Evolutionary conservation across 92 coral and sea anemone species (phyloP).

Genomic region (Montipora capitata): DNA sequence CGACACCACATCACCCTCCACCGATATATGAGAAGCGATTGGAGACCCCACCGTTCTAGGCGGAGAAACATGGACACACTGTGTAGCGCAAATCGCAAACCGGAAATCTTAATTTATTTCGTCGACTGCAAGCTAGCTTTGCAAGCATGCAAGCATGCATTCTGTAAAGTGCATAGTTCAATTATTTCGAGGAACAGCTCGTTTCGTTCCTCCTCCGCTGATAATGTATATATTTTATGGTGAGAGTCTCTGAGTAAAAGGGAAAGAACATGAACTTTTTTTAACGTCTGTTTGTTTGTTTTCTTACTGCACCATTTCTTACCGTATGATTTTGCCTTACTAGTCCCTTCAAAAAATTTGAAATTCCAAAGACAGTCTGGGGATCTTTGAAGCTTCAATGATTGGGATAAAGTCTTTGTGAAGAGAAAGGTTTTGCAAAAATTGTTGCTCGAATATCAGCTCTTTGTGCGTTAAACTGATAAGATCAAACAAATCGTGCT

Average conservation of each 20-base stretch:
- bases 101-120: conserved; percentile 65
- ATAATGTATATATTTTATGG: conserved; percentile 58
- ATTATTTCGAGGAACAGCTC: conserved; percentile 38
- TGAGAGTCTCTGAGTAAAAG: conserved; percentile 44
- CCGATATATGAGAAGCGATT: too few species aligned
- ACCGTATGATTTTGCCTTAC: neutral
- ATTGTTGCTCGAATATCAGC: neutral
- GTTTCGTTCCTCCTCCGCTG: conserved; percentile 1
- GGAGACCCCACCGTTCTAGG: neutral
- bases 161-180: conserved; percentile 54
- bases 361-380: neutral
- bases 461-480: conserved; percentile 15
- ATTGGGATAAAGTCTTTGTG: conserved; percentile 8
- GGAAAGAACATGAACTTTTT: neutral
- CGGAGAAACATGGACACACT: neutral
- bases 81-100: conserved; percentile 10
- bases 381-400: neutral
- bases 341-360: neutral
- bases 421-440: neutral
- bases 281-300: neutral
- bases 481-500: neutral
- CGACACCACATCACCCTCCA: neutral
- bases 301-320: neutral
- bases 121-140: conserved; percentile 24
- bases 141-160: conserved; percentile 27